Evolutionary conservation across 2,113 vertebrate species (phyloP), one percentile per base, ranked within the genome.

Genomic region (Mirounga angustirostris): DNA sequence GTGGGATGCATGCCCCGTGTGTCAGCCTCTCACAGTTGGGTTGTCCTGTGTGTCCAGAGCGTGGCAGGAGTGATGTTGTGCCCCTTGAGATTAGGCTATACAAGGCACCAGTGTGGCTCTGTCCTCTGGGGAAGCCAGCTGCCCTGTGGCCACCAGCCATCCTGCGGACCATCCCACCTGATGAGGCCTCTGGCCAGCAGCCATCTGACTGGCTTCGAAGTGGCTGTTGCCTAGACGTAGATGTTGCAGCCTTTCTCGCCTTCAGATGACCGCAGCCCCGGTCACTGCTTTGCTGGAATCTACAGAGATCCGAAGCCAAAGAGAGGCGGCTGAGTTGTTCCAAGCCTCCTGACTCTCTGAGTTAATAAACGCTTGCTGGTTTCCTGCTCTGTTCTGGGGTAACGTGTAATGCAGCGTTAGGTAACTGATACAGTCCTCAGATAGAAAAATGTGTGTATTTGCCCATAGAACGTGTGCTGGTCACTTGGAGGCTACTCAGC

Each of bases 91-190:
- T 52, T 19, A 50, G 54, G 30, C 22, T 50, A 1, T 46, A 50
- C 73, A 14, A 84, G 92, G 56, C 13, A 24, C 24, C 40, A 24
- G 52, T 13, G 12, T 81, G 79, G 33, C 30, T 61, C 40, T 43
- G 76, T 22, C 26, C 11, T 84, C 73, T 52, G 22, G 73, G n/a
- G 36, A 80, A 65, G 54, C 28, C 19, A n/a, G 14, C 15, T 73
- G 30, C 40, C 7, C 2, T 9, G 56, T 69, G 0, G 5, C 26
- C 26, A 4, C 33, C n/a, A 52, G 26, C 2, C 12, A 1, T 11
- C 40, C 67, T 33, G 0, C 8, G 46, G 56, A 7, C 33, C 26
- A n/a, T 13, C 5, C 33, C 19, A 18, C 43, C 18, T 30, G 8
- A 22, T 18, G 54, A 69, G 24, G 52, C 4, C 40, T 89, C 52